Evolutionary conservation across 2,888 invertebrate species (phyloP), one percentile per base, ranked within the genome.

Genomic region (Conistra vaccinii): DNA sequence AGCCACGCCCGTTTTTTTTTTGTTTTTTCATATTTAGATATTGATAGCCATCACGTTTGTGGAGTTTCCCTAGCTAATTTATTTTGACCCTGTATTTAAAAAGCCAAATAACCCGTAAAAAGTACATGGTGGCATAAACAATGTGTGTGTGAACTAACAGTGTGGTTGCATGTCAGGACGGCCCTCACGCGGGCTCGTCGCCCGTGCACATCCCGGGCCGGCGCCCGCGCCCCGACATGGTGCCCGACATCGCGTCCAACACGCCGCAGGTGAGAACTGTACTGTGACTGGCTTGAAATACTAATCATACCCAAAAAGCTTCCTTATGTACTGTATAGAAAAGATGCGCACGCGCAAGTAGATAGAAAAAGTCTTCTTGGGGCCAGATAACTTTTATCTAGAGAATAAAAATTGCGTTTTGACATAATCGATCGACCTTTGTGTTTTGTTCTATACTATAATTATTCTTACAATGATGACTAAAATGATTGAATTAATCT

Each of bases 211-310:
- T 93, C 29, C 92, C 92, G 73, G 92, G 92, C 3, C 86, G 94
- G 1, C 86, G 92, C 53, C 91, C 90, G 66, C 79, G 93, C 9
- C 97, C 97, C 0, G 97, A 97, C 89, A 97, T 97, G 97, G 97
- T 97, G 78, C 97, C 97, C 0, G 97, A 97, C 84, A 94, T 97
- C 65, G 96, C 97, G 0, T 87, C 96, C 35, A 96, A 94, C 85
- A 95, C 95, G 7, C 95, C 95, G 0, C 95, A 96, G 94, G 96
- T 96, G 90, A 57, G 45, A 0, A 23, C 23, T 29, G 29, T 12
- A 26, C 53, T 14, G 53, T 3, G 3, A n/a, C n/a, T 53, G 53
- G n/a, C 3, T n/a, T 53, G 5, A 14, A 53, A n/a, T 53, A 14
- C 12, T 53, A 26, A 53, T 53, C 53, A 12, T 53, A n/a, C 53